Percentiles rank a stretch among this genome's conserved stretches.
Conservation (phyloP, 2,113 vertebrate species). For the Oreochromis aureus region DNA sequence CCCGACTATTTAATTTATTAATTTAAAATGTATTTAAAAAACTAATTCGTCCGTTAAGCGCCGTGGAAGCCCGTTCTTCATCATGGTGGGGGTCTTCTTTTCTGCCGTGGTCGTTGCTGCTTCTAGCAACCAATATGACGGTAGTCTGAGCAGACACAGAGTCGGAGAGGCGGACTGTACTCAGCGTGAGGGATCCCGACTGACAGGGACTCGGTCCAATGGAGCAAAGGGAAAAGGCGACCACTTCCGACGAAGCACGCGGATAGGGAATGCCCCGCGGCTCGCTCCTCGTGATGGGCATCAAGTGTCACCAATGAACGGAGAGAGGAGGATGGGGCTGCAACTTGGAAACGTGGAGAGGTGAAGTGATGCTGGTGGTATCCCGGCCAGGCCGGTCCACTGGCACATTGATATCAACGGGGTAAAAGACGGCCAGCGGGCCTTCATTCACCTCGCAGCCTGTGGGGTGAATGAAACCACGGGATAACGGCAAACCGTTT, state of each 20-base stretch:
- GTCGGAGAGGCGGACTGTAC: constrained; percentile 51
- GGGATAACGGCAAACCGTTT: background rate
- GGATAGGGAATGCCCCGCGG: constrained; percentile 47
- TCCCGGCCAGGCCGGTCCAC: background rate
- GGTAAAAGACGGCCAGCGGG: background rate
- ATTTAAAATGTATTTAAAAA: background rate
- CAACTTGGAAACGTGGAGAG: constrained; percentile 73
- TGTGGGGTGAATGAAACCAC: background rate
- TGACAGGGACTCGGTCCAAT: constrained; percentile 62
- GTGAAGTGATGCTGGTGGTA: constrained; percentile 52
- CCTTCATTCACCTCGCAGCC: background rate
- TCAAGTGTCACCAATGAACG: constrained; percentile 51
- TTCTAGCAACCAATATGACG: constrained; percentile 71
- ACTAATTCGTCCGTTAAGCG: background rate
- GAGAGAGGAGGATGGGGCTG: constrained; percentile 18
- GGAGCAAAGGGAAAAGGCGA: background rate
- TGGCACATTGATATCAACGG: constrained; percentile 24
- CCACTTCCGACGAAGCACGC: constrained; percentile 46
- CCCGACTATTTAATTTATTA: constrained; percentile 23
- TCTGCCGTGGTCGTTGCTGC: constrained; percentile 52
- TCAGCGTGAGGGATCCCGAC: constrained; percentile 32
- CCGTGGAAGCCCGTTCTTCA: constrained; percentile 21
- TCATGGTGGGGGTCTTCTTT: constrained; percentile 44
- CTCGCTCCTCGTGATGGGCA: constrained; percentile 49
- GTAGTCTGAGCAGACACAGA: constrained; percentile 42